Evolutionary conservation across 2,113 vertebrate genomes (phyloP), one percentile per base, ranked within the genome.

Genomic region (Neolamprologus modestus): DNA sequence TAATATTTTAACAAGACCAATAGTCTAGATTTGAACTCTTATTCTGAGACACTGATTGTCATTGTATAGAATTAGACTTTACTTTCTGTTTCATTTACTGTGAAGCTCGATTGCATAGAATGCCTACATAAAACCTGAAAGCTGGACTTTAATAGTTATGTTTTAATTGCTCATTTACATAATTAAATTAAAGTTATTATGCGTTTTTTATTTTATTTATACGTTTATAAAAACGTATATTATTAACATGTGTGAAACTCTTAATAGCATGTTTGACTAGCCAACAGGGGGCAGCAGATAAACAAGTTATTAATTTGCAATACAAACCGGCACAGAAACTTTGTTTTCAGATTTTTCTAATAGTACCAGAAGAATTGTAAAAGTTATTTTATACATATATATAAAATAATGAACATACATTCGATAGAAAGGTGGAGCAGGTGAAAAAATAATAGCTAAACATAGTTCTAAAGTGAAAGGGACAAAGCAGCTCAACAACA

Each of bases 151-250:
- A 42, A 57, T 40, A 4, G 37, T 26, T 3, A 26, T 81, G 21
- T 37, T 57, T 81, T 55, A 40, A 26, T 55, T 81, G 1, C 6
- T 50, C 9, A n/a, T 50, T 31, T 19, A 31, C 24, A 11, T n/a
- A 45, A 31, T 78, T 12, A 5, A 17, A 50, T 50, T 50, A 31
- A 19, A 28, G 24, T 78, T 31, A 13, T 5, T 31, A 0, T 31
- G 9, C 0, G 1, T 7, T 35, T 37, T 57, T 19, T 33, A 0
- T 28, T 31, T 50, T 19, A 50, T 31, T 50, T 78, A 11, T 31
- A 12, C 24, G 26, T 78, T 78, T 50, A 12, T 50, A 28, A 28
- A 28, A 31, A 76, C 24, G 40, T 45, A 73, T 73, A 47, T 28
- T 28, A 17, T 54, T 13, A 54, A 14, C 50, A 8, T 19, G 66